Base-by-base conservation (phyloP, 1,140 invertebrate species). In the Phenacoccus solenopsis region DNA sequence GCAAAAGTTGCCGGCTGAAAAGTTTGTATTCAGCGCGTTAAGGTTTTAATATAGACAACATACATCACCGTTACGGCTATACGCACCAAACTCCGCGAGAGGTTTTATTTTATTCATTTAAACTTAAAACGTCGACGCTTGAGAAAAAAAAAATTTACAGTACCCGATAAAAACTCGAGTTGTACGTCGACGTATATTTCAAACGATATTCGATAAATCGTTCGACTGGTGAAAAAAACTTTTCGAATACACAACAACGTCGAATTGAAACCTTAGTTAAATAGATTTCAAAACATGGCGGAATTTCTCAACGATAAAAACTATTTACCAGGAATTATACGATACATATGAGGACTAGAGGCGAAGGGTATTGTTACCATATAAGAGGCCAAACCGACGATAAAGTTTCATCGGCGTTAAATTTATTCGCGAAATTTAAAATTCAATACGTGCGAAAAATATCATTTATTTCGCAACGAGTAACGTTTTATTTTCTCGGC, bases 141-240 rank as follows among this genome's bases (percentile, higher is more conserved):
- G n/a, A n/a, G n/a, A n/a, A n/a, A n/a, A n/a, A n/a, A n/a, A n/a
- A 49, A n/a, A 16, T 49, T 49, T 49, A 49, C 38, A 49, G 20
- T 49, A 49, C 13, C 12, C 20, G 38, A n/a, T 49, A n/a, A 49
- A 49, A 49, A n/a, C n/a, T n/a, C n/a, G n/a, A 49, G 38, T 49
- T 49, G 38, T 49, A 49, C 20, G 59, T 64, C 25, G 7, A 64
- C 59, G 10, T 64, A n/a, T n/a, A 25, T 64, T 64, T 27, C 25
- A 64, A 64, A 64, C 59, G 25, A 64, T 64, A 64, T 64, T 64
- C 59, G 59, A 64, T 64, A 64, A 64, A 64, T 64, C 59, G 10
- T 64, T 25, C 20, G n/a, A 49, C 12, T 27, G 22, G 59, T 24
- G 20, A 27, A 64, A 64, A 64, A 64, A 64, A 25, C 1, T 64